These are phyloP conservation scores for Caenorhabditis wallacei DNA, from an alignment of 2,888 invertebrate species.

Conservation along the genomic window DNA sequence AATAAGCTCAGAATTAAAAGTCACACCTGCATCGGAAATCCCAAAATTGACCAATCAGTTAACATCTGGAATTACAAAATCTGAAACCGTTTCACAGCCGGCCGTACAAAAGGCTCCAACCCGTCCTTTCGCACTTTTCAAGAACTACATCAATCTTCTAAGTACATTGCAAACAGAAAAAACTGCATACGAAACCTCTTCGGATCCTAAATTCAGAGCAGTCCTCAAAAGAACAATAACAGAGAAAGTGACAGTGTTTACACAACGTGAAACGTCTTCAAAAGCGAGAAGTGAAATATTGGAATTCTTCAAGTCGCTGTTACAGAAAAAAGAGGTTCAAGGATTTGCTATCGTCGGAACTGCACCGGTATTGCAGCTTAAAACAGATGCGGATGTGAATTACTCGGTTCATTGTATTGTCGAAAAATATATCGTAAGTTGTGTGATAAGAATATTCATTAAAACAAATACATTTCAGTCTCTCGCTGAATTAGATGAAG, in stretches of 20 bases:
- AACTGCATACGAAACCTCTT: conserved; percentile 2
- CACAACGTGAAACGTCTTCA: conserved; percentile 29
- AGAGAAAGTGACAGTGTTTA: conserved; percentile 51
- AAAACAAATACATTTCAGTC: conserved; percentile 28
- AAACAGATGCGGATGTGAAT: conserved; percentile 33
- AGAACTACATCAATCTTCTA: conserved; percentile 42
- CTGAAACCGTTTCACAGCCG: background rate
- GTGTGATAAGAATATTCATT: background rate
- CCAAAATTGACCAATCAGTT: background rate
- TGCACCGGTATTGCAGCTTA: conserved; percentile 20
- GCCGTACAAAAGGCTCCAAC: background rate
- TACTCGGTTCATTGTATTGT: conserved; percentile 55
- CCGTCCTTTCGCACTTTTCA: conserved; percentile 20
- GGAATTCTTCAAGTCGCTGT: conserved; percentile 46
- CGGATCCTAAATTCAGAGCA: conserved; percentile 8
- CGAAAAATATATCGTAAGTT: conserved; percentile 56
- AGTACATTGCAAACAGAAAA: conserved; percentile 13
- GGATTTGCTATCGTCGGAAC: conserved; percentile 27
- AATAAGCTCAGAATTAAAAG: no score
- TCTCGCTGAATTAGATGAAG: conserved; percentile 49
- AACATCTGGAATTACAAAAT: background rate
- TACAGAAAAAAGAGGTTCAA: conserved; percentile 31
- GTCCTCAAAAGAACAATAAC: conserved; percentile 55
- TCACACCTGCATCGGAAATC: no score
- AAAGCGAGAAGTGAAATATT: conserved; percentile 19